phyloP scores from a whole-genome alignment of 1,140 invertebrate species.

The Papilio polyxenes region DNA sequence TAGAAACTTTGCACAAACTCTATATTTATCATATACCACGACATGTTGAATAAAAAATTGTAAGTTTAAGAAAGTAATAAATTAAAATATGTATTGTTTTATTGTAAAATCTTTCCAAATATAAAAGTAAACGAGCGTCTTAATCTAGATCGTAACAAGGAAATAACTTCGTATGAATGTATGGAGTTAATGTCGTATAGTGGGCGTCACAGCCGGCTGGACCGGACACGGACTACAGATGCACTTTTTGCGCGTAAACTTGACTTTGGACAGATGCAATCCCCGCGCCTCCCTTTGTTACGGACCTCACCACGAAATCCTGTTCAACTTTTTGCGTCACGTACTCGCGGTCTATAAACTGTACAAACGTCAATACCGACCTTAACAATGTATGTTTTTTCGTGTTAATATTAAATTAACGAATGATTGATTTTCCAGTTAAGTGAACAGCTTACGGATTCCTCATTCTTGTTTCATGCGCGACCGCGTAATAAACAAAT shows the following conservation, averaged over 20 bases:
- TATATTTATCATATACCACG: background rate
- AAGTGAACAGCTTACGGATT: constrained; percentile 55
- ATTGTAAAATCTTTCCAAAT: background rate
- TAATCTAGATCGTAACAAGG: constrained; percentile 16
- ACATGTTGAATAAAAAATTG: background rate
- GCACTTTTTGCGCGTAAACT: constrained; percentile 52
- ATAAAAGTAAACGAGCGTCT: background rate
- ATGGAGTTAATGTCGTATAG: background rate
- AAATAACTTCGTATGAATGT: constrained; percentile 9
- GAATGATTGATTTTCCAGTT: constrained; percentile 66
- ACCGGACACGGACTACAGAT: constrained; percentile 46
- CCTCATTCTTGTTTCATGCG: constrained; percentile 45
- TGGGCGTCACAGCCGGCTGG: constrained; percentile 21
- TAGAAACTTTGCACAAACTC: background rate
- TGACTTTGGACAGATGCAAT: constrained; percentile 45
- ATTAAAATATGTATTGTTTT: background rate
- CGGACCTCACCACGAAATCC: constrained; percentile 70
- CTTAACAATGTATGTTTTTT: constrained; percentile 56
- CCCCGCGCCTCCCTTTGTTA: constrained; percentile 59
- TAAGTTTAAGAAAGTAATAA: background rate
- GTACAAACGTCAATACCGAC: constrained; percentile 46
- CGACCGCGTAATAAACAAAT: constrained; percentile 26
- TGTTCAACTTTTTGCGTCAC: constrained; percentile 62
- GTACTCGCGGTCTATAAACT: constrained; percentile 45
- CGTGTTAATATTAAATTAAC: constrained; percentile 53